These are phyloP conservation scores for Piscicola geometra DNA, from an alignment of 2,888 invertebrate species.

Conservation along the genomic window DNA sequence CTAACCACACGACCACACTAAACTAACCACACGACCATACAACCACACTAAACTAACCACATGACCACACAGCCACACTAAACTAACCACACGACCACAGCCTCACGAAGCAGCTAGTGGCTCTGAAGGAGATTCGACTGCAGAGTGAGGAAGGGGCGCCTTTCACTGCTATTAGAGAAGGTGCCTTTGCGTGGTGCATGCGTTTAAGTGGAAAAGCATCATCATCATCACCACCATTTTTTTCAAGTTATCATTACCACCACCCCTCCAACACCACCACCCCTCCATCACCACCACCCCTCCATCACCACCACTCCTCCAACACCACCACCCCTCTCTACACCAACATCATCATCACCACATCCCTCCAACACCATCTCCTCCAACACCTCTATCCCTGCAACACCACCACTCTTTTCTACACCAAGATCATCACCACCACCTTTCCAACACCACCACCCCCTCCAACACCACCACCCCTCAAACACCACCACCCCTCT, in stretches of 20 bases:
- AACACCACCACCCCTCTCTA: background rate
- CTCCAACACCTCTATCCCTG: too few relatives aligned
- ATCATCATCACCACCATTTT: background rate
- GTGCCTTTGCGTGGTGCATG: background rate
- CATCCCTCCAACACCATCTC: background rate
- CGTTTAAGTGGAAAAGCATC: too few relatives aligned
- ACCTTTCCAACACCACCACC: too few relatives aligned
- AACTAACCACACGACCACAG: background rate
- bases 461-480: too few relatives aligned
- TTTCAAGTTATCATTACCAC: background rate
- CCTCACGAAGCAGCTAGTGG: constrained; percentile 73
- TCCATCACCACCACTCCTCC: background rate
- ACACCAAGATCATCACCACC: too few relatives aligned
- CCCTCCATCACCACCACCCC: too few relatives aligned
- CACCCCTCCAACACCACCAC: background rate
- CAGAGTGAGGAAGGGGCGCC: constrained; percentile 99
- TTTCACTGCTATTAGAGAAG: constrained; percentile 82
- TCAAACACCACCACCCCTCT: too few relatives aligned
- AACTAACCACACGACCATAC: too few relatives aligned
- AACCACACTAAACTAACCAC: too few relatives aligned
- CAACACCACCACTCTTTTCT: too few relatives aligned
- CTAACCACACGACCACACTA: too few relatives aligned
- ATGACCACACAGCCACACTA: too few relatives aligned
- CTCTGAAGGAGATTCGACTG: constrained; percentile 95
- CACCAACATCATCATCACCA: background rate